phyloP scores from a whole-genome alignment of 2,888 invertebrate genomes.

The Geotrupes spiniger region DNA sequence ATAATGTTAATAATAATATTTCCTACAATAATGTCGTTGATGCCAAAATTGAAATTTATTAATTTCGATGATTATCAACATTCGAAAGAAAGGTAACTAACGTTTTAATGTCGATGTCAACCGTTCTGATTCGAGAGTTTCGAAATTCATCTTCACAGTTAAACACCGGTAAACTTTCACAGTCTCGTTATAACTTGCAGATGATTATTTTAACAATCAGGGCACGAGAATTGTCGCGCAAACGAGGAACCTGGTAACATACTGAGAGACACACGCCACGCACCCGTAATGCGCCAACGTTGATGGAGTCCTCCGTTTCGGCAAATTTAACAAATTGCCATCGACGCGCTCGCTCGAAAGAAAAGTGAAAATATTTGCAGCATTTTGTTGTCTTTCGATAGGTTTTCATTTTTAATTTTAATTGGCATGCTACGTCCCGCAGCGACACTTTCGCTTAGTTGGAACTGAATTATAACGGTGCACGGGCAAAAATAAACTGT shows the following conservation, averaged over 20 bases:
- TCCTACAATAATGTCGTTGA: too few species aligned
- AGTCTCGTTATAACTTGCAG: conserved; percentile 33
- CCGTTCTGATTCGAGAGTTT: too few species aligned
- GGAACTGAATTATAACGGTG: too few species aligned
- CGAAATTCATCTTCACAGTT: conserved; percentile 24
- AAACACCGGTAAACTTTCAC: conserved; percentile 38
- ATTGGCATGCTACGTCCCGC: conserved; percentile 12
- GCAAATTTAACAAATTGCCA: conserved; percentile 22
- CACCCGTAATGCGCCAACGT: background rate
- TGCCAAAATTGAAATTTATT: too few species aligned
- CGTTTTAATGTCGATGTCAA: too few species aligned
- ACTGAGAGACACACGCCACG: conserved; percentile 3
- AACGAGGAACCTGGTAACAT: background rate
- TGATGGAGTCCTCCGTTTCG: conserved; percentile 15
- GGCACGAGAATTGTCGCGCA: conserved; percentile 21
- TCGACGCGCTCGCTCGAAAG: conserved; percentile 26
- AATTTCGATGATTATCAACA: too few species aligned
- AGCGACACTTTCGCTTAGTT: conserved; percentile 12
- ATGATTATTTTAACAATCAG: conserved; percentile 27
- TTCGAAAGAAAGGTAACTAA: too few species aligned
- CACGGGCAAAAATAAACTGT: too few species aligned
- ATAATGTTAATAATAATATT: too few species aligned
- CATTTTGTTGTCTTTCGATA: conserved; percentile 17
- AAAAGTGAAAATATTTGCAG: conserved; percentile 29
- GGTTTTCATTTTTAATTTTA: conserved; percentile 19